Base-by-base conservation (phyloP, 2,888 invertebrate species). In the Ceratothoa steindachneri region DNA sequence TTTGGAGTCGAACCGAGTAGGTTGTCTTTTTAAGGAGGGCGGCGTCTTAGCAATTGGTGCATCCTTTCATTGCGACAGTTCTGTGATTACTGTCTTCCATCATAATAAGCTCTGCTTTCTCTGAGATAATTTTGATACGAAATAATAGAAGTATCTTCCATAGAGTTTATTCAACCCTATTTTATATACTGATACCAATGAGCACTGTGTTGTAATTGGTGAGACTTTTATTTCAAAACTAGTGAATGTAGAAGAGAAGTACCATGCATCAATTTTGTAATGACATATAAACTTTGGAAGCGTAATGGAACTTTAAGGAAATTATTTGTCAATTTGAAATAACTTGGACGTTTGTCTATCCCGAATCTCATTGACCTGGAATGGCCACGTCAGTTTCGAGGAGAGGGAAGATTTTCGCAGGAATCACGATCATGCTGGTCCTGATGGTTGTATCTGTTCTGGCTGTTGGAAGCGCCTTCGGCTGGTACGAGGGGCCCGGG, bases 391-490 rank as follows among this genome's bases (percentile, higher is more conserved):
- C 67, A 12, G 68, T 77, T 12, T 73, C 77, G 1, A 71, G 73
- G 66, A 71, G 30, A 7, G 66, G 77, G 5, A 77, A 73, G 55
- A 73, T 78, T 30, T 69, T 73, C n/a, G 71, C 68, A 7, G 78
- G 75, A 7, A 31, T 73, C 22, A 73, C 74, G 30, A n/a, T 75
- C 66, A 51, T 78, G 71, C 41, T 75, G 29, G 78, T 75, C 53
- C 31, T 78, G 52, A 69, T 69, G 0, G 67, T 73, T 1, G 78
- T 75, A 31, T 66, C 78, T 0, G 67, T 75, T n/a, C 24, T 78
- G 28, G 73, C 75, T 2, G 71, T 75, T 12, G 78, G 78, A 1
- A 73, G 75, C 4, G 75, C 70, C 24, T 70, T 78, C 15, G 78
- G 78, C 7, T 78, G 78, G 78, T 78, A 78, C 51, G 77, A 75